Percentiles rank a stretch among this genome's conserved stretches.
Conservation (phyloP, 92 coral and sea anemone species). For the Epizoanthus rinbou region DNA sequence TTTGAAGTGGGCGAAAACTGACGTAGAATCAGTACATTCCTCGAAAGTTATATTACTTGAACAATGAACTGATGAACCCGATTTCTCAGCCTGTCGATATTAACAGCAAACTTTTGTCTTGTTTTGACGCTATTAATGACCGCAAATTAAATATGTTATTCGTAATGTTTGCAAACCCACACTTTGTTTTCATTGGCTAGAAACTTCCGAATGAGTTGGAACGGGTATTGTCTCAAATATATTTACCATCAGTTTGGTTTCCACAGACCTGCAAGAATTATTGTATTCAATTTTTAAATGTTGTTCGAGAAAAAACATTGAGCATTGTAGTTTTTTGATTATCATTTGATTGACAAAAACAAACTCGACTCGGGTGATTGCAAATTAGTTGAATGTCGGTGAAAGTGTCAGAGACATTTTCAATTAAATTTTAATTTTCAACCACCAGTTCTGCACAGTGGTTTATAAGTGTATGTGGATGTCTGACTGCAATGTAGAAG, state of each 20-base stretch:
- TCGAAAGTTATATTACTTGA: not conserved
- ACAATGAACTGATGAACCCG: not conserved
- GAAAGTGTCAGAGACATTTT: slow-evolving; percentile 35
- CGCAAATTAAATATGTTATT: slow-evolving; percentile 9
- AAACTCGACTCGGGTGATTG: not conserved
- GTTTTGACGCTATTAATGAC: slow-evolving; percentile 18
- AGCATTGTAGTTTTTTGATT: not conserved
- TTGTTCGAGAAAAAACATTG: not conserved
- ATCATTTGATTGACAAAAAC: not conserved
- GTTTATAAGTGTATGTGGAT: not conserved
- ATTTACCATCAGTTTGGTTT: not conserved
- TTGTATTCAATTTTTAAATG: not conserved
- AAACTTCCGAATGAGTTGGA: not conserved
- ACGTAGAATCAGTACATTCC: not conserved
- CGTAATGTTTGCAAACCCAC: not conserved
- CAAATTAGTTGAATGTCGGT: not conserved
- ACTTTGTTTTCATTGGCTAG: slow-evolving; percentile 17
- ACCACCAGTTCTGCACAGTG: slow-evolving; percentile 6
- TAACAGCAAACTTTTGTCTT: not conserved
- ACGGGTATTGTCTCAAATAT: not conserved
- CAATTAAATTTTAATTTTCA: slow-evolving; percentile 34
- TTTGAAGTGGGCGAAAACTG: not conserved
- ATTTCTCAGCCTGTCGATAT: not conserved
- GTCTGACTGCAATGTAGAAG: too few relatives aligned
- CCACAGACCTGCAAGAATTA: not conserved